Evolutionary conservation across 2,113 vertebrate genomes (phyloP), one percentile per base, ranked within the genome.

Genomic region (Elachura formosa): DNA sequence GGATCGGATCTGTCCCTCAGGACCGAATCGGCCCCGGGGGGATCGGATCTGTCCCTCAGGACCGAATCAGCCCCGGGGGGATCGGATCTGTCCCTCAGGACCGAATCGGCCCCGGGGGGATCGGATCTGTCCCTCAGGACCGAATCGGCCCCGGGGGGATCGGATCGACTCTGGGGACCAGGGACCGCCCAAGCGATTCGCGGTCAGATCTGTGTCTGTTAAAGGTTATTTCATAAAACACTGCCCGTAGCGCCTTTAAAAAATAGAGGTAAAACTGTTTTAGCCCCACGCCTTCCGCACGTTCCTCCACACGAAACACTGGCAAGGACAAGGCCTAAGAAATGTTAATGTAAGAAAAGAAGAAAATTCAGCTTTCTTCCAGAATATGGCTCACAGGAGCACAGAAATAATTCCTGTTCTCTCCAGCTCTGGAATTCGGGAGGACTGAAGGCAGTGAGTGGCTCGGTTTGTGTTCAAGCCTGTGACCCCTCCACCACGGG

Each of bases 231-330:
- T n/a, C 28, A 2, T n/a, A 2, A 28, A 33, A 23, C 31, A 3
- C 4, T 3, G 7, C 48, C 51, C 3, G 25, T 2, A 8, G 55
- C 1, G 21, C 10, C 20, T 34, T 3, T 1, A 2, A n/a, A 25
- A 49, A 22, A 11, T 1, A 1, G 25, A 58, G 56, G 4, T 5
- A 38, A 28, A 14, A 2, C 10, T 8, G 75, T n/a, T n/a, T n/a
- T n/a, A n/a, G 63, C 19, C 28, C 19, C 3, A 15, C 0, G 15
- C 63, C 3, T 63, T n/a, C n/a, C 14, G 38, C 20, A 0, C 0
- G 4, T 9, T 28, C 14, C 12, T 38, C 3, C 21, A 61, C 46
- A 8, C 46, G 8, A 18, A 28, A 4, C 4, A 2, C 26, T 3
- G 8, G 14, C 3, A 3, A 9, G 34, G 33, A 22, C 1, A 11